phyloP scores from a whole-genome alignment of 2,113 vertebrate species.

The Heteronetta atricapilla region DNA sequence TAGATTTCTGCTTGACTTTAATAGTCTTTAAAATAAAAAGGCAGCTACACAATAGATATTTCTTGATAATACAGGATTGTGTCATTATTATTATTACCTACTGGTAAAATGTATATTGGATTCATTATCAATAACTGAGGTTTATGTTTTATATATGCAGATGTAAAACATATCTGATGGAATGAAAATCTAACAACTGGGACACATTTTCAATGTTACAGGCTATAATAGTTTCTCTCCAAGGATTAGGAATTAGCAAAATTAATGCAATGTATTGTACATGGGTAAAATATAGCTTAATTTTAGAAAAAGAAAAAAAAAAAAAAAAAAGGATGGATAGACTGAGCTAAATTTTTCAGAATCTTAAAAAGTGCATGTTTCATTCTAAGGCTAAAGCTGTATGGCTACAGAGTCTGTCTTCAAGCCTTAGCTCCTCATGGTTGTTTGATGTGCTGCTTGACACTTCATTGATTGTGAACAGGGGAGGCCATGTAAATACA shows the following conservation, averaged over 20 bases:
- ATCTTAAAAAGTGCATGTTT: background rate
- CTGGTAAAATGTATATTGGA: background rate
- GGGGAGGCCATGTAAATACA: background rate
- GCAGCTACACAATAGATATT: background rate
- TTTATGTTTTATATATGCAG: background rate
- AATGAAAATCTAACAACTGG: background rate
- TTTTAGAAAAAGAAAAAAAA: background rate
- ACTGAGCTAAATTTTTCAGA: background rate
- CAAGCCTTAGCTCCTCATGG: background rate
- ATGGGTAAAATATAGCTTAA: conserved; percentile 9
- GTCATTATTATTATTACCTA: conserved; percentile 39
- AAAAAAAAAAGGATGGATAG: background rate
- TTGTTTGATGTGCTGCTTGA: background rate
- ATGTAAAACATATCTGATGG: conserved; percentile 2
- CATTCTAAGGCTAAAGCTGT: background rate
- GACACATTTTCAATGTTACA: background rate
- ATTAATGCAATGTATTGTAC: background rate
- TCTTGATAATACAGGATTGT: background rate
- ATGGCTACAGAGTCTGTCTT: background rate
- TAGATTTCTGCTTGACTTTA: conserved; percentile 20
- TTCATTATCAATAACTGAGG: background rate
- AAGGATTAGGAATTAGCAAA: conserved; percentile 24
- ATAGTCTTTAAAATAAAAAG: conserved; percentile 36
- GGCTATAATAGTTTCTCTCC: background rate
- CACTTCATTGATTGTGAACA: background rate